Percentiles rank a stretch among this genome's conserved stretches.
Conservation (phyloP, 64 coral and sea anemone species). For the Actinia tenebrosa region DNA sequence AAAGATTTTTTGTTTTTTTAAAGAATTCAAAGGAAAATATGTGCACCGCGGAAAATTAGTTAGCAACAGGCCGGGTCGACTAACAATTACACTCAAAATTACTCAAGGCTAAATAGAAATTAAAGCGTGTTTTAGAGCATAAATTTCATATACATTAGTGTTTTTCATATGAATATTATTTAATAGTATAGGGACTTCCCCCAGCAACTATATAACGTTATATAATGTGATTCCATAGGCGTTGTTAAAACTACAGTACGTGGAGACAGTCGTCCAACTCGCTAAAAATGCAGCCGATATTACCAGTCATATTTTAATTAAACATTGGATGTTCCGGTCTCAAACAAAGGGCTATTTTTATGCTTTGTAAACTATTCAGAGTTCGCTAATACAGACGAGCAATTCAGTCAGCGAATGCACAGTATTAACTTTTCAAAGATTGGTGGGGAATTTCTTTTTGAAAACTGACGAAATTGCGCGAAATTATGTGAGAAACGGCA, state of each 20-base stretch:
- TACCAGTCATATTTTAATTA: conserved; percentile 11
- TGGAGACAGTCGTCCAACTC: background rate
- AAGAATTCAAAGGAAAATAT: background rate
- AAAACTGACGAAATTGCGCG: background rate
- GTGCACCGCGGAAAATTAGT: too few species aligned
- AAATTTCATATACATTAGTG: background rate
- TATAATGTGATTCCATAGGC: background rate
- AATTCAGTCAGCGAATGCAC: too few species aligned
- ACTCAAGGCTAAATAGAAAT: background rate
- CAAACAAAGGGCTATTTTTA: conserved; percentile 1
- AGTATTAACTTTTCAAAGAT: too few species aligned
- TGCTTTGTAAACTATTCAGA: conserved; percentile 1
- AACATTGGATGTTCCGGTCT: background rate
- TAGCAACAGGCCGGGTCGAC: background rate
- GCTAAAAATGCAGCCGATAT: background rate
- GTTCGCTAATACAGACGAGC: background rate
- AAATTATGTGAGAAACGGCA: background rate
- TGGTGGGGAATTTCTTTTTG: background rate
- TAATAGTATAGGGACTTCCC: background rate
- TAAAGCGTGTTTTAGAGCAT: background rate
- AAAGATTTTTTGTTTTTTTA: background rate
- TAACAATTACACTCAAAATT: background rate
- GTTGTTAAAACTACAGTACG: background rate
- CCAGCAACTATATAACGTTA: background rate
- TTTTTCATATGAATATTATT: background rate